phyloP scores from a whole-genome alignment of 2,888 invertebrate genomes.

The Pachycephus smyrnensis region DNA sequence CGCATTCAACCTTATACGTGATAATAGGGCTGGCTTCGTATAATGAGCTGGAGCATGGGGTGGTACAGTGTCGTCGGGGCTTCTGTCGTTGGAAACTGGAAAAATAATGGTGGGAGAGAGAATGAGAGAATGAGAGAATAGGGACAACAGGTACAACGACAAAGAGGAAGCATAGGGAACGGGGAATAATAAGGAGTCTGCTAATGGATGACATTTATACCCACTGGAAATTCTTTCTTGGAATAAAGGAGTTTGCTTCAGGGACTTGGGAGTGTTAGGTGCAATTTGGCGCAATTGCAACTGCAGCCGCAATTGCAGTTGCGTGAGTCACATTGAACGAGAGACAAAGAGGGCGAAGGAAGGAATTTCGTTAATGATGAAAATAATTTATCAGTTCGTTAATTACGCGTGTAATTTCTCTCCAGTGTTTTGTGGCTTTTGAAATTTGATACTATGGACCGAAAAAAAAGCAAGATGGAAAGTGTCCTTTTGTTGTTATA shows the following conservation, averaged over 20 bases:
- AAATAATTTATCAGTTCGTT: not conserved
- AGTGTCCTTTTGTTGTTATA: not conserved
- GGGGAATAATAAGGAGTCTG: not conserved
- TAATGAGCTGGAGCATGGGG: not conserved
- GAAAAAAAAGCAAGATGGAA: not conserved
- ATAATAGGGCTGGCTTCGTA: not conserved
- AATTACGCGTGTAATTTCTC: not conserved
- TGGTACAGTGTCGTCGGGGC: not conserved
- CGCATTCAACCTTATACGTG: not conserved
- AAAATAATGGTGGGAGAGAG: not conserved
- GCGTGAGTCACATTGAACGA: not conserved
- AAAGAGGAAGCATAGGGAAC: not conserved
- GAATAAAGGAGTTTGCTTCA: not conserved
- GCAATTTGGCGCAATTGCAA: not conserved
- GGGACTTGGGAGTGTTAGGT: not conserved
- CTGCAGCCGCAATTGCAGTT: not conserved
- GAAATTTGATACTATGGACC: too few relatives aligned
- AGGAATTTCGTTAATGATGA: not conserved
- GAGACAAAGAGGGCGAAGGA: not conserved
- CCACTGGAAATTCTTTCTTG: not conserved
- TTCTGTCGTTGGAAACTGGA: not conserved
- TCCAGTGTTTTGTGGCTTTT: too few relatives aligned
- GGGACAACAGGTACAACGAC: not conserved
- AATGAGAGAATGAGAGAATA: not conserved
- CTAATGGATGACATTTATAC: not conserved